Evolutionary conservation across 2,797 vertebrate species (phyloP).

Genomic region (Anisognathus igniventris): DNA sequence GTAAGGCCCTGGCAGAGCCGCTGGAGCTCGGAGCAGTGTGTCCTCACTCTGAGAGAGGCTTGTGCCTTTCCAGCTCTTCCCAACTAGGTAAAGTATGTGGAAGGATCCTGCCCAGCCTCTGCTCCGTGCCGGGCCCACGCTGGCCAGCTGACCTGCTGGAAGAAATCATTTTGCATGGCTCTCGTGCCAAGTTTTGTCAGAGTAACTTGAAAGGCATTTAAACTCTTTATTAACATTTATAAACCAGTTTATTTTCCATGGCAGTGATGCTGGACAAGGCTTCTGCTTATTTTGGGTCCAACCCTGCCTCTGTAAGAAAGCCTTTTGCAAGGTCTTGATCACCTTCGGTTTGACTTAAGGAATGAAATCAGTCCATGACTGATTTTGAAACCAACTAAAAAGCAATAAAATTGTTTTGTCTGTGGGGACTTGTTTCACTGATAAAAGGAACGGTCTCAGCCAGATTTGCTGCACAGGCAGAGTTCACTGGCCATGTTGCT

Average conservation of each 20-base stretch:
- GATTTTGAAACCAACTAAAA: neutral
- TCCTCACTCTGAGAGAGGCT: neutral
- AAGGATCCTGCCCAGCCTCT: neutral
- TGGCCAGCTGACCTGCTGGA: neutral
- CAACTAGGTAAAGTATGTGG: neutral
- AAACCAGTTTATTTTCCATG: neutral
- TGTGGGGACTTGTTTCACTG: neutral
- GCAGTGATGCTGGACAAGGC: neutral
- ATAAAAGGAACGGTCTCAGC: neutral
- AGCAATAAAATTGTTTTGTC: neutral
- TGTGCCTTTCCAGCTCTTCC: neutral
- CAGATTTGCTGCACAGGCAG: neutral
- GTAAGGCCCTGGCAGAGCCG: neutral
- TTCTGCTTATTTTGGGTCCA: neutral
- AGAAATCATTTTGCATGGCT: neutral
- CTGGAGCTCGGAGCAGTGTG: neutral
- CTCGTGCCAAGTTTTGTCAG: neutral
- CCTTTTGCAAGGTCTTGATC: neutral
- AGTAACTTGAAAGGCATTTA: neutral
- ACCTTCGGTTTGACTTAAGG: neutral
- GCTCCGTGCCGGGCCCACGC: rapidly evolving
- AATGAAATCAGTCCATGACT: neutral
- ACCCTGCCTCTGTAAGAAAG: neutral
- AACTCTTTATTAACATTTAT: neutral
- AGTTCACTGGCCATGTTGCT: neutral